phyloP scores from a whole-genome alignment of 2,888 invertebrate species.

The Macrophya annulata region DNA sequence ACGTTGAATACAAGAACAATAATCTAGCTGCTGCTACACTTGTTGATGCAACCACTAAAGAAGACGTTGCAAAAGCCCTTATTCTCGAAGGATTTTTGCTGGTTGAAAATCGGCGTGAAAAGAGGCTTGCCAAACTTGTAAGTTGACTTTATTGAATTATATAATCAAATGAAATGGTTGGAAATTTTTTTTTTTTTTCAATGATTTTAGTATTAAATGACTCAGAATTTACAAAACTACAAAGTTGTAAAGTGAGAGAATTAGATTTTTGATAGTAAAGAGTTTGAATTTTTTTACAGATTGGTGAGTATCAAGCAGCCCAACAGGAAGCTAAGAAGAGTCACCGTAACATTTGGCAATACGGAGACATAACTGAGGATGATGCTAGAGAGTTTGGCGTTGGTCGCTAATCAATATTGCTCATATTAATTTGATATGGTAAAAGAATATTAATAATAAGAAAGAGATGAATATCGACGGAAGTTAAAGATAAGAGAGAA shows the following conservation, averaged over 20 bases:
- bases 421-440: slow-evolving; percentile 25
- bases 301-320: slow-evolving; percentile 91
- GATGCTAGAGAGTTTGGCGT: slow-evolving; percentile 85
- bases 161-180: background rate
- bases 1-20: slow-evolving; percentile 88
- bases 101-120: slow-evolving; percentile 90
- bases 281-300: slow-evolving; percentile 76
- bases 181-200: background rate
- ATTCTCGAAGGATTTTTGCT: slow-evolving; percentile 93
- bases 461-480: slow-evolving; percentile 48
- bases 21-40: slow-evolving; percentile 82
- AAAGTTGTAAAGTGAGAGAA: background rate
- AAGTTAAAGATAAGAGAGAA: slow-evolving; percentile 1
- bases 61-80: slow-evolving; percentile 89
- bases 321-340: slow-evolving; percentile 93
- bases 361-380: slow-evolving; percentile 98
- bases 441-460: slow-evolving; percentile 17
- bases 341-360: slow-evolving; percentile 97
- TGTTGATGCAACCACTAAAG: slow-evolving; percentile 83
- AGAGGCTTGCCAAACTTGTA: slow-evolving; percentile 89
- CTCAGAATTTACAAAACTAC: background rate
- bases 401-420: slow-evolving; percentile 56
- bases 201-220: background rate
- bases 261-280: slow-evolving; percentile 51
- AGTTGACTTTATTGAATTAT: slow-evolving; percentile 66